These are phyloP conservation scores for Pitangus sulphuratus DNA, from an alignment of 2,797 vertebrate species.

Conservation along the genomic window DNA sequence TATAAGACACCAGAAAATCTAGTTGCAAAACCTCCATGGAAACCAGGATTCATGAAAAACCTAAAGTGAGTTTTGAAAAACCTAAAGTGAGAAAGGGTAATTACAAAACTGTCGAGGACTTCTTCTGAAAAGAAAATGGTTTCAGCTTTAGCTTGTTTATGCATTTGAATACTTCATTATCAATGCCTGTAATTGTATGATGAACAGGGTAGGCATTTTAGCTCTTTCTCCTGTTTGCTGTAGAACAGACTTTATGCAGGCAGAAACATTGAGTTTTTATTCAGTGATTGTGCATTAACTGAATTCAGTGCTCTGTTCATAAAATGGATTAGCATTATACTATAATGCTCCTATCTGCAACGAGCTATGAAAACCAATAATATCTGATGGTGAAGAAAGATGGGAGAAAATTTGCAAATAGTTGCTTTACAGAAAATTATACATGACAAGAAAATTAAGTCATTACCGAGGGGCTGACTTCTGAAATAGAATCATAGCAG, in stretches of 20 bases:
- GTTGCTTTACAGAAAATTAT: neutral
- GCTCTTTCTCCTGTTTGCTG: neutral
- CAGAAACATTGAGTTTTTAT: neutral
- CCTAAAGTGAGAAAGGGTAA: neutral
- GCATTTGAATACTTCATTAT: neutral
- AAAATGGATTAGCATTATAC: neutral
- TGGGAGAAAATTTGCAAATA: neutral
- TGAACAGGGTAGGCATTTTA: neutral
- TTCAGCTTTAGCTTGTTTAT: neutral
- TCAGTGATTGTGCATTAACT: neutral
- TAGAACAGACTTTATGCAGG: neutral
- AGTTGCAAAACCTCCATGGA: neutral
- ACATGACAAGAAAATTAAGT: slow-evolving; percentile 19
- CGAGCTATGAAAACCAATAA: neutral
- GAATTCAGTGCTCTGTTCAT: neutral
- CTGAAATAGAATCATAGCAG: neutral
- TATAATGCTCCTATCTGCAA: neutral
- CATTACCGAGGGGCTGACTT: slow-evolving; percentile 12
- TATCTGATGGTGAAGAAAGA: neutral
- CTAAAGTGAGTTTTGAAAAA: neutral
- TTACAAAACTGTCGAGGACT: neutral
- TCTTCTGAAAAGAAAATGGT: neutral
- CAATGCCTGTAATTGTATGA: neutral
- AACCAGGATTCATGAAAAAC: neutral
- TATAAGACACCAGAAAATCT: neutral